Conservation (phyloP, 2,113 vertebrate species). For the Hypanus sabinus region DNA sequence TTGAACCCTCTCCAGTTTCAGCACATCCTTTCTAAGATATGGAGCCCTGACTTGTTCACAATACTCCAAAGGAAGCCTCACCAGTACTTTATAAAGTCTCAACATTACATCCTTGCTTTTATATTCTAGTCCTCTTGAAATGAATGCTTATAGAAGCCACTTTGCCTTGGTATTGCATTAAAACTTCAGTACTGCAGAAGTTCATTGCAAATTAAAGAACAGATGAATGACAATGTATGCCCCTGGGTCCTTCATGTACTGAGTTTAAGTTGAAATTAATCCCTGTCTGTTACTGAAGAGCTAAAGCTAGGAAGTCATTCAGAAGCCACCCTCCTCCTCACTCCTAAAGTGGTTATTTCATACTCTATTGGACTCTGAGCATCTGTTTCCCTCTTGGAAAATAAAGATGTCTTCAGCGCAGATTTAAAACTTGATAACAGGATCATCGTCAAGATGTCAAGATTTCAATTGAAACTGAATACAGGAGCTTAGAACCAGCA, state of each 20-base stretch:
- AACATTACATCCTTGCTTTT: too few species aligned
- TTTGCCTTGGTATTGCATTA: background rate
- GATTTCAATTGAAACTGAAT: background rate
- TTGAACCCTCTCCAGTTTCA: too few species aligned
- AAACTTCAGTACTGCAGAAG: background rate
- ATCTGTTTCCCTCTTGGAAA: background rate
- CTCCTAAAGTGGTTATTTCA: background rate
- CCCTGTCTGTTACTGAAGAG: background rate
- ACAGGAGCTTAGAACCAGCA: background rate
- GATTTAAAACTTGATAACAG: background rate
- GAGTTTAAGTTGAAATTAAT: background rate
- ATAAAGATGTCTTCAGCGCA: background rate
- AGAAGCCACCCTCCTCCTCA: background rate
- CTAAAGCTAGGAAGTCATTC: background rate
- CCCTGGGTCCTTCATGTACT: background rate
- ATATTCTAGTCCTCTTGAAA: too few species aligned
- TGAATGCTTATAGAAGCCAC: background rate
- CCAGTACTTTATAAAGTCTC: too few species aligned
- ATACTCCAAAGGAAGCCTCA: too few species aligned
- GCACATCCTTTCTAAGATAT: too few species aligned
- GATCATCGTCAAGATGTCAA: background rate
- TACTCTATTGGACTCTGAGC: background rate
- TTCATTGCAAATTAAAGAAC: background rate
- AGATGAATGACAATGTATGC: background rate
- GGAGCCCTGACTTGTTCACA: too few species aligned